A percentile compares a stretch with the other conserved stretches of the same genome.
Evolutionary conservation across 1,140 invertebrate species (phyloP).

Genomic region (Solen grandis): DNA sequence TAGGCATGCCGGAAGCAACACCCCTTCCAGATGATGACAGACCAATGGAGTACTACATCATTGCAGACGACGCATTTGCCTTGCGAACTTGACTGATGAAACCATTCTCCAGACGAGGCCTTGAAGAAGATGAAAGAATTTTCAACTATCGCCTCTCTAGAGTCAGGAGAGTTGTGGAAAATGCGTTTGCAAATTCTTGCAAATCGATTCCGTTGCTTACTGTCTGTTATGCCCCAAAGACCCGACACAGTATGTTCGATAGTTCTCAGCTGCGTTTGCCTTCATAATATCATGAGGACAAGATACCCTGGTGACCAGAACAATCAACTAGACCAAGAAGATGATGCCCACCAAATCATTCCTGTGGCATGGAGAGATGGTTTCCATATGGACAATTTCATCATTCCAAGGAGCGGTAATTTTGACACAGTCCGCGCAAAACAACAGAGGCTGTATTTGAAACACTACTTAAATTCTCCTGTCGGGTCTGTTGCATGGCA

Average conservation of each 20-base stretch:
- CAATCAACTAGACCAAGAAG: conserved; percentile 48
- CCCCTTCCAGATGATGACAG: conserved; percentile 48
- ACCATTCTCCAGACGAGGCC: conserved; percentile 69
- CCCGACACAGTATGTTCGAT: conserved; percentile 39
- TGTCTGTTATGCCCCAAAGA: conserved; percentile 15
- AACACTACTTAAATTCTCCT: conserved; percentile 38
- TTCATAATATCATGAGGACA: conserved; percentile 58
- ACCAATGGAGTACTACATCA: conserved; percentile 54
- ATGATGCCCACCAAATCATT: conserved; percentile 44
- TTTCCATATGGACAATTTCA: conserved; percentile 26
- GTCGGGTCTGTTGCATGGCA: conserved; percentile 43
- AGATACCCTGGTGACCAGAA: conserved; percentile 50
- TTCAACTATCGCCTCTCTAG: conserved; percentile 81
- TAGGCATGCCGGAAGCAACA: conserved; percentile 55
- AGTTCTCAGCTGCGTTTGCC: conserved; percentile 39
- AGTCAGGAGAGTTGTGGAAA: conserved; percentile 74
- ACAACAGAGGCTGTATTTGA: conserved; percentile 47
- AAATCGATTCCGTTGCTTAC: conserved; percentile 46
- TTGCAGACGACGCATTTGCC: conserved; percentile 71
- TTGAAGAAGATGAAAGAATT: conserved; percentile 68
- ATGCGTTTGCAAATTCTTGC: conserved; percentile 75
- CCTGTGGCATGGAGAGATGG: conserved; percentile 54
- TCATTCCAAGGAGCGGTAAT: conserved; percentile 7
- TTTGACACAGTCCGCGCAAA: conserved; percentile 29
- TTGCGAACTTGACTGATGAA: conserved; percentile 61